Conservation (phyloP, 2,797 vertebrate genomes). For the Aeoliscus strigatus region DNA sequence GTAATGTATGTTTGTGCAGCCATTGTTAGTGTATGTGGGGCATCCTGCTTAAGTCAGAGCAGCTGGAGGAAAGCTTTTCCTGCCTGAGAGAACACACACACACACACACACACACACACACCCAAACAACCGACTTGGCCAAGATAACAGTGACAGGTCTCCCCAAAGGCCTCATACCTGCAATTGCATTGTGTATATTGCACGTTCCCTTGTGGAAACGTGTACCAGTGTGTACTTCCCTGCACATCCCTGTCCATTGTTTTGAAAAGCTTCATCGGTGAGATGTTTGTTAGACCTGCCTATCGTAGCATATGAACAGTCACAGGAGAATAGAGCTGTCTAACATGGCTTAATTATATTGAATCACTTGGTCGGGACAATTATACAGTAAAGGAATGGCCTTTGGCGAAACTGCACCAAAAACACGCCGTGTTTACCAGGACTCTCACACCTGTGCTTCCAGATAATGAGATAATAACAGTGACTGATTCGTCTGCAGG, state of each 20-base stretch:
- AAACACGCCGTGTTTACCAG: slow-evolving; percentile 57
- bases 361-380: slow-evolving; percentile 66
- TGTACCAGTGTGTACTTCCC: slow-evolving; percentile 48
- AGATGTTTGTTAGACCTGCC: slow-evolving; percentile 69
- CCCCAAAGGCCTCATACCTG: slow-evolving; percentile 54
- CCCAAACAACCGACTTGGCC: slow-evolving; percentile 28
- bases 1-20: slow-evolving; percentile 28
- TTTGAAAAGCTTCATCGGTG: slow-evolving; percentile 63
- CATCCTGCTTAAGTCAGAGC: slow-evolving; percentile 44
- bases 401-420: slow-evolving; percentile 70
- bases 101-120: slow-evolving; percentile 10
- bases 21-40: slow-evolving; percentile 43
- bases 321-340: slow-evolving; percentile 64
- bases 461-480: slow-evolving; percentile 62
- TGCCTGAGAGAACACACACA: slow-evolving; percentile 45
- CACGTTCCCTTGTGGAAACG: slow-evolving; percentile 50
- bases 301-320: slow-evolving; percentile 53
- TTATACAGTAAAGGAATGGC: slow-evolving; percentile 71
- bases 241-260: slow-evolving; percentile 54
- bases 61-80: slow-evolving; percentile 50
- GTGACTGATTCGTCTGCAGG: slow-evolving; percentile 57
- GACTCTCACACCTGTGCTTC: slow-evolving; percentile 63
- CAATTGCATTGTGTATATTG: slow-evolving; percentile 60
- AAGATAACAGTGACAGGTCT: slow-evolving; percentile 61
- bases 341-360: slow-evolving; percentile 70